These are phyloP conservation scores for Thomomys bottae DNA, from an alignment of 2,113 vertebrate species.

Conservation along the genomic window DNA sequence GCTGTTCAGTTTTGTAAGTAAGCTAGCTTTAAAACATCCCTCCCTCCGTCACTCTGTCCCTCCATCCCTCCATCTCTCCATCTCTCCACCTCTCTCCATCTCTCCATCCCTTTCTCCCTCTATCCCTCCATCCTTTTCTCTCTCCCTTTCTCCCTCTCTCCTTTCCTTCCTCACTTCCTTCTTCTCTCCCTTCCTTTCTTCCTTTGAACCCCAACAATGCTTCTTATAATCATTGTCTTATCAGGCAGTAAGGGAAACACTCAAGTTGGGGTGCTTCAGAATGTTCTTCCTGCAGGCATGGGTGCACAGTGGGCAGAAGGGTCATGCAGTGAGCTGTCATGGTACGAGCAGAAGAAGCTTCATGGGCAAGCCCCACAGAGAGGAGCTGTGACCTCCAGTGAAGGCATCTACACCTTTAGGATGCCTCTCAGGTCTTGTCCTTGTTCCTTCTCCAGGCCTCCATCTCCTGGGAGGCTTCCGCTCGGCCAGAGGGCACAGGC, in stretches of 20 bases:
- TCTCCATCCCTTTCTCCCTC: too few species aligned
- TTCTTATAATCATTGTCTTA: not conserved
- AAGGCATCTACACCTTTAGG: not conserved
- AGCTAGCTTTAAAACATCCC: not conserved
- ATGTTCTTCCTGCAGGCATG: not conserved
- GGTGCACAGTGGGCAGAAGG: not conserved
- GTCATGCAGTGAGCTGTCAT: not conserved
- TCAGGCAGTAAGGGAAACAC: not conserved
- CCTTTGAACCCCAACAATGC: not conserved
- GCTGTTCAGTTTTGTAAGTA: not conserved
- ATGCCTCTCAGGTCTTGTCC: not conserved
- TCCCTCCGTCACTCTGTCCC: too few species aligned
- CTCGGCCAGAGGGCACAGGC: not conserved
- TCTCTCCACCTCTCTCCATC: not conserved
- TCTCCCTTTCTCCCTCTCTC: not conserved
- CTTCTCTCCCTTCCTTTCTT: too few species aligned
- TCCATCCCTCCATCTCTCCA: too few species aligned
- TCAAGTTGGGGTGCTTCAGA: not conserved
- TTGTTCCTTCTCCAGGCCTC: not conserved
- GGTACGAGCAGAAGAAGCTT: not conserved
- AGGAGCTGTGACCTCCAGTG: not conserved
- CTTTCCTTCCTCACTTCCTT: too few species aligned
- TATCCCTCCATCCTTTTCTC: too few species aligned
- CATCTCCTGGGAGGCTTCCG: not conserved
- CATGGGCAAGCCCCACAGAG: too few species aligned